These are phyloP conservation scores for Clostera curtula DNA, from an alignment of 2,888 invertebrate genomes.

Conservation along the genomic window DNA sequence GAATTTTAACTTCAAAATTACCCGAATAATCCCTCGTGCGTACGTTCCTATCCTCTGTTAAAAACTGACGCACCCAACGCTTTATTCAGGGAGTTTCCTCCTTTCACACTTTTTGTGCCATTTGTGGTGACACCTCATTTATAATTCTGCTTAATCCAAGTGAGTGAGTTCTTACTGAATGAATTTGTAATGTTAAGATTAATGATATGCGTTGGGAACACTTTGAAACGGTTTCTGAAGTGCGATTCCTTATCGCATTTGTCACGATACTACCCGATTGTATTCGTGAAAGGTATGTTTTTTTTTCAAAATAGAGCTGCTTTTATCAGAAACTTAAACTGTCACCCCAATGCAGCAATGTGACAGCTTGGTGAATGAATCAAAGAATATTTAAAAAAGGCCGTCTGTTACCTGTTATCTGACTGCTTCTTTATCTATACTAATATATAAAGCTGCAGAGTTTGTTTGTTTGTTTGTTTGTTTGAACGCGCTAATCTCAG, in stretches of 20 bases:
- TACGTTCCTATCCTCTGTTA: constrained; percentile 48
- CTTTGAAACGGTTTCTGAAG: constrained; percentile 41
- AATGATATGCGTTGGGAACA: constrained; percentile 53
- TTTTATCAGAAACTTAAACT: too few species aligned
- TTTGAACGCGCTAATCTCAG: too few species aligned
- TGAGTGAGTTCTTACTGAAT: constrained; percentile 70
- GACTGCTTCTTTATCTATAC: too few species aligned
- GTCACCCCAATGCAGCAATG: too few species aligned
- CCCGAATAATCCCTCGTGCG: constrained; percentile 41
- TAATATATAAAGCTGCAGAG: too few species aligned
- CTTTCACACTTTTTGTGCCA: constrained; percentile 60
- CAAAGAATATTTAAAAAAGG: too few species aligned
- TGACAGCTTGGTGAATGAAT: too few species aligned
- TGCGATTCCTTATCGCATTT: constrained; percentile 46
- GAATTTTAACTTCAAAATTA: constrained; percentile 39
- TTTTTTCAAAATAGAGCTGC: constrained; percentile 9
- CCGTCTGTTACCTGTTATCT: too few species aligned
- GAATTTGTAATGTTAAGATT: constrained; percentile 73
- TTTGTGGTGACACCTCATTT: constrained; percentile 68
- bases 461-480: too few species aligned
- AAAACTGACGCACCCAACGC: constrained; percentile 49
- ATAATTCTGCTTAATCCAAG: constrained; percentile 70
- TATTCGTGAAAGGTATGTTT: constrained; percentile 15
- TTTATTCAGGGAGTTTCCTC: constrained; percentile 49
- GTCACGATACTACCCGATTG: constrained; percentile 35